A percentile compares a stretch with the other conserved stretches of the same genome.
Evolutionary conservation across 2,797 vertebrate species (phyloP).

Genomic region (Manis javanica): DNA sequence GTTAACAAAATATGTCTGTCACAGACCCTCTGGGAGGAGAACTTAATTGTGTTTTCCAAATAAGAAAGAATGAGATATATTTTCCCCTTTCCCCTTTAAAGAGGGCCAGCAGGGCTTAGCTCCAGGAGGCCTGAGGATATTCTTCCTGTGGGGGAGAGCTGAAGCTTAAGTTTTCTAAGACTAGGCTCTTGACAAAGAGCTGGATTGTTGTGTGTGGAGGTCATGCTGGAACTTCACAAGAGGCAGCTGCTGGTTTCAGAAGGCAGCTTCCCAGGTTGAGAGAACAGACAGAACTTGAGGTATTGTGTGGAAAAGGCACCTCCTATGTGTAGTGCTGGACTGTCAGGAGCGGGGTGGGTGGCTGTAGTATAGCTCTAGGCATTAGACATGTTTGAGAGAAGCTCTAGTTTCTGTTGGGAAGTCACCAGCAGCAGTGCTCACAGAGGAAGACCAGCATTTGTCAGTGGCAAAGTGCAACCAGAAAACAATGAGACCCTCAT

Average conservation of each 20-base stretch:
- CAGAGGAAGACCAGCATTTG: not conserved
- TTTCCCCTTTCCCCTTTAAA: not conserved
- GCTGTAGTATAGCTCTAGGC: not conserved
- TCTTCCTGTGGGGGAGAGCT: not conserved
- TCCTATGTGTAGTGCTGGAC: accelerated
- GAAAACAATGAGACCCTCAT: not conserved
- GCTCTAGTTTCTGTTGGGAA: not conserved
- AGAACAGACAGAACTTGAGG: no score
- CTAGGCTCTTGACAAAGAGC: not conserved
- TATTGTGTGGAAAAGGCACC: accelerated
- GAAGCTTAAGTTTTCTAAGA: not conserved
- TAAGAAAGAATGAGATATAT: slow-evolving; percentile 1
- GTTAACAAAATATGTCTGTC: not conserved
- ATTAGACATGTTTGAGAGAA: not conserved
- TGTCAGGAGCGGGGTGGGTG: no score
- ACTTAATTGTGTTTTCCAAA: slow-evolving; percentile 14
- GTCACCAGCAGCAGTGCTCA: no score
- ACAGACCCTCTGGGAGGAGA: not conserved
- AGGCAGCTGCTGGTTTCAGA: not conserved
- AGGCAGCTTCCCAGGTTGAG: not conserved
- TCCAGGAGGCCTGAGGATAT: slow-evolving; percentile 6
- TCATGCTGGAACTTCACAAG: not conserved
- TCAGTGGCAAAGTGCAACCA: accelerated
- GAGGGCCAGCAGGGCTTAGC: not conserved
- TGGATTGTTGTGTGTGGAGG: not conserved